These are phyloP conservation scores for Plecturocebus donacophilus DNA, from an alignment of 2,113 vertebrate species.

Conservation along the genomic window DNA sequence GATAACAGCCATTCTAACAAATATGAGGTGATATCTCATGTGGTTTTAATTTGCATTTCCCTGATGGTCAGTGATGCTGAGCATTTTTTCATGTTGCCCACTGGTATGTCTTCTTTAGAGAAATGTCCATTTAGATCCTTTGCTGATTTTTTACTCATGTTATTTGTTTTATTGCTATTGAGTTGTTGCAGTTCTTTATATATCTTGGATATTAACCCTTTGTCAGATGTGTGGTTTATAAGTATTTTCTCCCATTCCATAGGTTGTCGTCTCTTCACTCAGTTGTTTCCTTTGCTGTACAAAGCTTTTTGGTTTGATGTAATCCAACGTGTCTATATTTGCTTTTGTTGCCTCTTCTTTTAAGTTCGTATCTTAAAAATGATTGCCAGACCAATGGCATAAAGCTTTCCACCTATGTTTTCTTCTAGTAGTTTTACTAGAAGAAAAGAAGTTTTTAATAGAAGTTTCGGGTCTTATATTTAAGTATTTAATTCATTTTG, in stretches of 20 bases:
- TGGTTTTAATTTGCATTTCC: not conserved
- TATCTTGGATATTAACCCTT: not conserved
- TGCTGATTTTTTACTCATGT: not conserved
- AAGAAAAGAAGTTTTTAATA: no score
- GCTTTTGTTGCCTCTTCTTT: not conserved
- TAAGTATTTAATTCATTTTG: not conserved
- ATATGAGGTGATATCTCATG: not conserved
- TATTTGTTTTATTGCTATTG: not conserved
- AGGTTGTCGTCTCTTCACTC: not conserved
- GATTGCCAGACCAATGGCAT: not conserved
- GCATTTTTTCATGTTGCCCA: not conserved
- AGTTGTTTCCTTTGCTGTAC: not conserved
- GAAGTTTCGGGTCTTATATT: not conserved
- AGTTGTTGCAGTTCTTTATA: not conserved
- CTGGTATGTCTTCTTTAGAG: not conserved
- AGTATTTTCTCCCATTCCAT: not conserved
- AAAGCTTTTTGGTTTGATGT: not conserved
- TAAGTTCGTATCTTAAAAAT: not conserved
- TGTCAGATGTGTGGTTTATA: not conserved
- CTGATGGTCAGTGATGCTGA: not conserved
- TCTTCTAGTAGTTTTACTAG: not conserved
- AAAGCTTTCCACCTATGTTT: not conserved
- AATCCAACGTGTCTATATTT: not conserved
- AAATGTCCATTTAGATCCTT: not conserved
- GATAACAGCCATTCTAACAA: not conserved